Percentiles rank a stretch among this genome's conserved stretches.
Conservation (phyloP, 1,140 invertebrate genomes). For the Penaeus chinensis region DNA sequence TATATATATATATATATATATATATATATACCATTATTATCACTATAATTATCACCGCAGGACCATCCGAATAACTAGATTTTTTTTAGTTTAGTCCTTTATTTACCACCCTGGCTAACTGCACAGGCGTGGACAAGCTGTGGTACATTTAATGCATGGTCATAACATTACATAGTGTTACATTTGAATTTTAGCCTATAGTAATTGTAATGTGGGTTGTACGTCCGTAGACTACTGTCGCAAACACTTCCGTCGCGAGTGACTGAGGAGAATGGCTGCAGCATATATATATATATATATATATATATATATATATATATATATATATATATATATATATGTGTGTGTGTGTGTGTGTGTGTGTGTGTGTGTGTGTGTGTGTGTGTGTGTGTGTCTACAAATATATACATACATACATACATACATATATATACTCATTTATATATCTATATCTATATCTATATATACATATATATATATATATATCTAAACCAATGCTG, state of each 20-base stretch:
- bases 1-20: background rate
- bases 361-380: background rate
- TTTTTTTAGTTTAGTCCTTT: too few relatives aligned
- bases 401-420: too few relatives aligned
- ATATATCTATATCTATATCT: too few relatives aligned
- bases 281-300: slow-evolving; percentile 9
- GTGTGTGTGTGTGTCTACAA: background rate
- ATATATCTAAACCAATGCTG: too few relatives aligned
- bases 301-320: slow-evolving; percentile 20
- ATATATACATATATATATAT: too few relatives aligned
- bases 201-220: background rate
- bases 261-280: background rate
- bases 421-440: too few relatives aligned
- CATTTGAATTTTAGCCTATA: too few relatives aligned
- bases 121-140: too few relatives aligned
- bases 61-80: background rate
- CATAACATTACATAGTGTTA: too few relatives aligned
- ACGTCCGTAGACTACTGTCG: background rate
- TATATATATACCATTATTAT: background rate
- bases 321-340: background rate
- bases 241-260: background rate
- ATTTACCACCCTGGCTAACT: too few relatives aligned
- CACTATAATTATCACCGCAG: background rate
- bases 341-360: background rate
- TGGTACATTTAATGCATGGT: too few relatives aligned